A percentile compares a stretch with the other conserved stretches of the same genome.
Conservation (phyloP, 2,113 vertebrate genomes). For the Butorides virescens region DNA sequence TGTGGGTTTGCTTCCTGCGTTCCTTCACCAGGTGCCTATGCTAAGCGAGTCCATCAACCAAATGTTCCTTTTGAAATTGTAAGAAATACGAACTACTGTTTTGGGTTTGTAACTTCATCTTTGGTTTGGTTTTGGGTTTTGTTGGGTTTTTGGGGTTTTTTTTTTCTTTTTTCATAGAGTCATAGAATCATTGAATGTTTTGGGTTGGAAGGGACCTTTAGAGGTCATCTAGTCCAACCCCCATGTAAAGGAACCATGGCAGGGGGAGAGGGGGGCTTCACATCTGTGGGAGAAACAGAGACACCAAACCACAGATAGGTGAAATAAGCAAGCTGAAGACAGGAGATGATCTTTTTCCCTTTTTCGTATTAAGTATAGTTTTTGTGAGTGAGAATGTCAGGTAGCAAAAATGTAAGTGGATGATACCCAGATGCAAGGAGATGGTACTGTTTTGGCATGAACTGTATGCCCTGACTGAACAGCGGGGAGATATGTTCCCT, state of each 20-base stretch:
- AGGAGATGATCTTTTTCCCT: background rate
- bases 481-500: background rate
- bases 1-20: background rate
- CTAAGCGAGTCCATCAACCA: background rate
- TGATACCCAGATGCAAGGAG: background rate
- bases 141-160: too few species aligned
- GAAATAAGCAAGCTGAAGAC: background rate
- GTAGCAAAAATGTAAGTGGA: background rate
- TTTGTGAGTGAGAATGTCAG: background rate
- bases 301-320: background rate
- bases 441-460: background rate
- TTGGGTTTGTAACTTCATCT: background rate
- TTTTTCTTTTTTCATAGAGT: background rate
- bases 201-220: too few species aligned
- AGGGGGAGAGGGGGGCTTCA: rapidly evolving
- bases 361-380: background rate
- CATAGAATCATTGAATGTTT: too few species aligned
- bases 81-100: background rate
- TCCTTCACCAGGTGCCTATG: background rate
- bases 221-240: too few species aligned
- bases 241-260: background rate
- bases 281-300: background rate
- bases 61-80: background rate
- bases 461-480: background rate
- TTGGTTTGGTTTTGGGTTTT: background rate